These are phyloP conservation scores for Allolobophora icterica DNA, from an alignment of 2,888 invertebrate genomes.

Conservation along the genomic window DNA sequence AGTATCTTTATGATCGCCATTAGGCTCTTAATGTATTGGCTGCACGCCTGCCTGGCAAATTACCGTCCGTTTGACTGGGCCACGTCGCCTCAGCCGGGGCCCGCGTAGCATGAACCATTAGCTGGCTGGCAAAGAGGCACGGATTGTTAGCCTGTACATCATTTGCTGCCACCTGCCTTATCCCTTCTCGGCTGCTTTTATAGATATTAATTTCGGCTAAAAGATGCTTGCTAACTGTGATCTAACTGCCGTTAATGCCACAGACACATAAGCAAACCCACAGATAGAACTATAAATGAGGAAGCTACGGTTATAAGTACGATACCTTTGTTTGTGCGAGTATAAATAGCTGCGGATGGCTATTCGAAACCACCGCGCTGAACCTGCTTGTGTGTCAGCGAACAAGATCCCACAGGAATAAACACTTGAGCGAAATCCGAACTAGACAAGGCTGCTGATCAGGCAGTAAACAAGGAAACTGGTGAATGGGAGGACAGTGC, in stretches of 20 bases:
- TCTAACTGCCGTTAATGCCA: not conserved
- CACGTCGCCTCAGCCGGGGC: not conserved
- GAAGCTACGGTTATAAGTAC: not conserved
- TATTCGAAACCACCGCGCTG: not conserved
- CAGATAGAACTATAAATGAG: not conserved
- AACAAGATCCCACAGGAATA: not conserved
- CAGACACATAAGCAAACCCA: not conserved
- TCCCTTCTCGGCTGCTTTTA: not conserved
- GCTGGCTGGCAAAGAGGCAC: not conserved
- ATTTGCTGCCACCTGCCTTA: slow-evolving; percentile 13
- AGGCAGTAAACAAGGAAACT: not conserved
- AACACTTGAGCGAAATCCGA: not conserved
- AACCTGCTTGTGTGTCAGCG: not conserved
- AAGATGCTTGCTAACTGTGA: not conserved
- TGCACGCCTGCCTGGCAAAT: slow-evolving; percentile 20
- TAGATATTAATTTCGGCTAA: slow-evolving; percentile 17
- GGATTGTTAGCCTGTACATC: not conserved
- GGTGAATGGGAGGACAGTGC: not conserved
- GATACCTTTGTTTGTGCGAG: not conserved
- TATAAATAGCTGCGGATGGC: slow-evolving; percentile 6
- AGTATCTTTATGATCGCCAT: slow-evolving; percentile 15
- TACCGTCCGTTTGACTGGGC: not conserved
- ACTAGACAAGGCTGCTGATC: not conserved
- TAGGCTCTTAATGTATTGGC: not conserved
- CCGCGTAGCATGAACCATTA: not conserved